Evolutionary conservation across 2,113 vertebrate species (phyloP), one percentile per base, ranked within the genome.

Genomic region (Catharus bicknelli): DNA sequence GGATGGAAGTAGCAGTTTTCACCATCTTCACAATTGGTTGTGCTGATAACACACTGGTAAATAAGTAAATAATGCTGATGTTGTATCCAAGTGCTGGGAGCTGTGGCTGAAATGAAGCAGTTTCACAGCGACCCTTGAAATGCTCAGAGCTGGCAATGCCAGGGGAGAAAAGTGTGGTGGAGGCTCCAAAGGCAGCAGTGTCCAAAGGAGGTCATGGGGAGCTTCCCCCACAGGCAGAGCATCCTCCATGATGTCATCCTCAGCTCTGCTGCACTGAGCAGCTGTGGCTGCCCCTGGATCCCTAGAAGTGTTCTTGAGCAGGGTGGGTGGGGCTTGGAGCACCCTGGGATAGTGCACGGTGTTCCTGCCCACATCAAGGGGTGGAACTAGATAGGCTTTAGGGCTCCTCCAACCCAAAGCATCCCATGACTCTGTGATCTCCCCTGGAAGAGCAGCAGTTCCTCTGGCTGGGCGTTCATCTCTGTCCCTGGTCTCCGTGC

Each of bases 141-240:
- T 40, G 21, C 57, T 82, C 27, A 13, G 74, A 40, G 48, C 32
- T 67, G 83, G 30, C 0, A 1, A 58, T 40, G 64, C 30, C 11
- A 4, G 12, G 14, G 36, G 7, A 15, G 26, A 51, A 69, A 23
- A 1, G 10, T 10, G 2, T 11, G 5, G 30, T 1, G 10, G 53
- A 57, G 13, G 32, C 45, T 64, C 20, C 40, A 51, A 20, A 61
- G 58, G 42, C 62, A 38, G 42, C 20, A 11, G 5, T 2, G 5
- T 17, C 34, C 5, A 4, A 16, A 54, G 53, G 50, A 64, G 42
- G 16, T 16, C 4, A 5, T 0, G 2, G 42, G 75, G 66, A 42
- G 19, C 38, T 78, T 77, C 21, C 45, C 30, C 34, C 3, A 2
- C 0, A 4, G 53, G 27, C 36, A 15, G 61, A 21, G 27, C 62